Percentiles rank a stretch among this genome's conserved stretches.
Conservation (phyloP, 2,797 vertebrate species). For the Paratrypauchen microcephalus region DNA sequence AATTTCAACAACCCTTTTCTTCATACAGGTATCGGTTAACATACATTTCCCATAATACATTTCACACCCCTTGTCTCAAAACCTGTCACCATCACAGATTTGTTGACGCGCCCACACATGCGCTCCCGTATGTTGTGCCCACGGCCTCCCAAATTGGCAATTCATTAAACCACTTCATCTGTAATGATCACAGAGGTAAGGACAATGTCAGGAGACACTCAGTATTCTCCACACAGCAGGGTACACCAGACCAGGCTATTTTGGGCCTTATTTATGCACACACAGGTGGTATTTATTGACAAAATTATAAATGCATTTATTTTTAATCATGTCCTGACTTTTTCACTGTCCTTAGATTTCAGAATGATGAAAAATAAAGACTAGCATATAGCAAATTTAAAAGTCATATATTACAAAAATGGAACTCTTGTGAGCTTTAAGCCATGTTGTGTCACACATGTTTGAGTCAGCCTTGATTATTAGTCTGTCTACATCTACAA, state of each 20-base stretch:
- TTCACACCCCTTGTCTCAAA: constrained; percentile 7
- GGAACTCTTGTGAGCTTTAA: too few relatives aligned
- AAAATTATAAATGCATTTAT: too few relatives aligned
- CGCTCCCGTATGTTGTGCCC: constrained; percentile 63
- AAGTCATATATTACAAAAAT: too few relatives aligned
- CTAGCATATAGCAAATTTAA: too few relatives aligned
- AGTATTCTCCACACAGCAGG: constrained; percentile 45
- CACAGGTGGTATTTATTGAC: not conserved
- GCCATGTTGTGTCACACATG: too few relatives aligned
- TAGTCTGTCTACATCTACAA: too few relatives aligned
- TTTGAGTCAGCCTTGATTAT: too few relatives aligned
- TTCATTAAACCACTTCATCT: constrained; percentile 75
- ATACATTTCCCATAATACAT: not conserved
- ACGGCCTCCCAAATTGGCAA: constrained; percentile 75
- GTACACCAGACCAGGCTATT: constrained; percentile 1
- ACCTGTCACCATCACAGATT: constrained; percentile 32
- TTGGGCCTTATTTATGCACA: not conserved
- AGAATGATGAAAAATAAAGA: too few relatives aligned
- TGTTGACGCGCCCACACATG: constrained; percentile 27
- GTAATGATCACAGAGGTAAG: constrained; percentile 77
- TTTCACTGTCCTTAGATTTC: too few relatives aligned
- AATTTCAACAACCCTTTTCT: not conserved
- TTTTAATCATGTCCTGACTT: too few relatives aligned
- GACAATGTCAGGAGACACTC: constrained; percentile 69
- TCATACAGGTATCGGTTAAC: not conserved